Percentiles rank a stretch among this genome's conserved stretches.
Conservation (phyloP, 1,140 invertebrate species). For the Lerema accius region DNA sequence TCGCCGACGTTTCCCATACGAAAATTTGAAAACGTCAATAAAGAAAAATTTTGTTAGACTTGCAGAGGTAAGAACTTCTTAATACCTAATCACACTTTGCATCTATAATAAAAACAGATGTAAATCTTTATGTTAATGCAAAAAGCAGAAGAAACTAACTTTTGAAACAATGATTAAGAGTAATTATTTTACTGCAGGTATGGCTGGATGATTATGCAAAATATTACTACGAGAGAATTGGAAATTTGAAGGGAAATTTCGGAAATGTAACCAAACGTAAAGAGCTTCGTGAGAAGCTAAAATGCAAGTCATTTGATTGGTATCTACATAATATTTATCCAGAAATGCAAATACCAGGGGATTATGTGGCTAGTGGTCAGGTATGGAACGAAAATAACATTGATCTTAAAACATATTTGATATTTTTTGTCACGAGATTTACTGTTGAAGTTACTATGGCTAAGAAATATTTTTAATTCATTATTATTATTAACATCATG, state of each 20-base stretch:
- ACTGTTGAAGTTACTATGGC: too few relatives aligned
- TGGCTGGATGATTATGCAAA: constrained; percentile 99
- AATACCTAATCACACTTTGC: too few relatives aligned
- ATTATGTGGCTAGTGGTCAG: constrained; percentile 96
- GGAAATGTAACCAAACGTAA: constrained; percentile 94
- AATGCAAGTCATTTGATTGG: constrained; percentile 98
- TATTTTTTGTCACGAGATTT: too few relatives aligned
- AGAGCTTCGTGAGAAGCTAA: constrained; percentile 89
- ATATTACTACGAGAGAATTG: constrained; percentile 98
- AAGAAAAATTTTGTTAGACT: constrained; percentile 96
- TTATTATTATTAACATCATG: too few relatives aligned
- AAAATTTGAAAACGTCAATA: constrained; percentile 94
- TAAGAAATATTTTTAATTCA: too few relatives aligned
- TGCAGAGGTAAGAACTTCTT: constrained; percentile 65
- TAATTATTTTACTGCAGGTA: constrained; percentile 83
- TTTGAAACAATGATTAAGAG: too few relatives aligned
- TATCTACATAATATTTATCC: constrained; percentile 98
- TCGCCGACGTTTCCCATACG: constrained; percentile 94
- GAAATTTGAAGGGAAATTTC: constrained; percentile 96
- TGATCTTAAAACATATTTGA: too few relatives aligned
- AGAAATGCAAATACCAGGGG: constrained; percentile 97
- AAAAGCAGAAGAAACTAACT: too few relatives aligned
- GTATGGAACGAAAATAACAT: too few relatives aligned
- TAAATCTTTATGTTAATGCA: too few relatives aligned
- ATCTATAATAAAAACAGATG: too few relatives aligned